phyloP scores from a whole-genome alignment of 2,113 vertebrate genomes.

The Gorsachius goisagi region DNA sequence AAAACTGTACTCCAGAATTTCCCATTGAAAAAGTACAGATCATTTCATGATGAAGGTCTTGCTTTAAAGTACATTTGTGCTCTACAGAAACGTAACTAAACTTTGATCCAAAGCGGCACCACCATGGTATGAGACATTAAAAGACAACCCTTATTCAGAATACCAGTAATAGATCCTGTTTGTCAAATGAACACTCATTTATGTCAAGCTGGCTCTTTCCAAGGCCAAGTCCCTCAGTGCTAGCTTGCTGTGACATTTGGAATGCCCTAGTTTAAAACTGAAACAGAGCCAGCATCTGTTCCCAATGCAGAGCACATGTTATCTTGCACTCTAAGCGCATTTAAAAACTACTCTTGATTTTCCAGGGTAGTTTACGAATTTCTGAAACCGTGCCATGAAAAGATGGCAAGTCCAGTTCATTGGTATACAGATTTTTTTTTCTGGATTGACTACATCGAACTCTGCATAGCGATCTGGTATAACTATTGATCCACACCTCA shows the following conservation, averaged over 20 bases:
- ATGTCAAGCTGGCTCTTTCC: not conserved
- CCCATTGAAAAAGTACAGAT: not conserved
- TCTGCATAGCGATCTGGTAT: not conserved
- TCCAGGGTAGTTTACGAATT: not conserved
- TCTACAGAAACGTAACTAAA: not conserved
- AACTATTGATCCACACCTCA: not conserved
- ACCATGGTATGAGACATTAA: not conserved
- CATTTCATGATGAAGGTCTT: not conserved
- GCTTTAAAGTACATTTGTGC: not conserved
- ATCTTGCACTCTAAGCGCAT: not conserved
- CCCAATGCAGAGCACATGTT: slow-evolving; percentile 29
- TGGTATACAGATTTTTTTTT: not conserved
- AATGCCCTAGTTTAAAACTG: slow-evolving; percentile 62
- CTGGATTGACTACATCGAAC: not conserved
- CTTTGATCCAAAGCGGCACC: not conserved
- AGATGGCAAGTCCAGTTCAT: not conserved
- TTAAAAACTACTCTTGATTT: not conserved
- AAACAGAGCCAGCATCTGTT: slow-evolving; percentile 47
- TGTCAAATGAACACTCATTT: slow-evolving; percentile 35
- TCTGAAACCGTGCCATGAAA: not conserved
- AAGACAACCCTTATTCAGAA: not conserved
- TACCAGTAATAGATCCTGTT: slow-evolving; percentile 13
- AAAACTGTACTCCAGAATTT: not conserved
- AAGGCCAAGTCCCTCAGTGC: slow-evolving; percentile 26
- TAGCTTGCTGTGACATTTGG: slow-evolving; percentile 58